Base-by-base conservation (phyloP, 2,888 invertebrate genomes). In the Ceraclea dissimilis region DNA sequence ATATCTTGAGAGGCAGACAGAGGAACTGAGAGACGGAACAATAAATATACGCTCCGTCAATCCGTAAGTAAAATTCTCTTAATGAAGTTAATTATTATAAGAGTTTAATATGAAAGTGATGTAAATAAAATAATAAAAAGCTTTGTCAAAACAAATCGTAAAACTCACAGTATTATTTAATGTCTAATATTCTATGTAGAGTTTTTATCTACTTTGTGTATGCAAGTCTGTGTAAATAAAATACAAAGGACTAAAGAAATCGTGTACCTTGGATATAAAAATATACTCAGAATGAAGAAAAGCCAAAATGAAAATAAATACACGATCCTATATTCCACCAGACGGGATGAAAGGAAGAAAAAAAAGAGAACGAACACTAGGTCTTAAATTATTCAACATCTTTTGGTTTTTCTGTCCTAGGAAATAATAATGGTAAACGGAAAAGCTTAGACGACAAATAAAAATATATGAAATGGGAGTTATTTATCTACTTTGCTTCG, bases 401-500 rank as follows among this genome's bases (percentile, higher is more conserved):
- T 46, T 39, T 46, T 46, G 46, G 46, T 46, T 46, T 17, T 20
- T 19, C 46, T 46, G 19, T 18, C 46, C 46, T 18, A 46, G 18
- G 20, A 46, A 46, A 46, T 46, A 46, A 46, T 46, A 20, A 19
- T 19, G 19, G 46, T 46, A 46, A 46, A 13, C 46, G 46, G 46
- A 46, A 46, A 16, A 46, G 19, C 18, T 18, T 20, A 46, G 20
- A 46, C 19, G 20, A 46, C 46, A 46, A 46, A 46, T 19, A 46
- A 46, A 43, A 20, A 46, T 19, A 44, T 31, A 39, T 39, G 39
- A 39, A 39, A 39, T 39, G 39, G 39, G 39, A 39, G 39, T 39
- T 39, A 39, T 39, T 39, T 39, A 39, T 39, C 39, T 39, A 39
- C 13, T 39, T 39, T 13, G 13, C 39, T 39, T 39, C 39, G 39